phyloP scores from a whole-genome alignment of 2,113 vertebrate species.

The Chroicocephalus ridibundus region DNA sequence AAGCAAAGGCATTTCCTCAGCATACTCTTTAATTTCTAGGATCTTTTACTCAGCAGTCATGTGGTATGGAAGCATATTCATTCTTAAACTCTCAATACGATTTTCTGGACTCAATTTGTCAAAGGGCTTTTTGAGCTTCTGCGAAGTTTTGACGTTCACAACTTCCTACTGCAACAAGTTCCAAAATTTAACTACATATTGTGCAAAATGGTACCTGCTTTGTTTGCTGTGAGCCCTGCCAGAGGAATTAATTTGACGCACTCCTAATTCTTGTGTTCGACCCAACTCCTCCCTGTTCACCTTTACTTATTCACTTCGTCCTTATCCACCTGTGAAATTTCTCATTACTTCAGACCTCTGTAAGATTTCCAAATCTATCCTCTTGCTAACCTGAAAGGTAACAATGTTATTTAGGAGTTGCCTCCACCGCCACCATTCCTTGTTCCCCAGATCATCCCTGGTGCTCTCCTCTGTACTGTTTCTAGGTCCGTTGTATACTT shows the following conservation, averaged over 20 bases:
- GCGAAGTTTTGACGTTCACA: neutral
- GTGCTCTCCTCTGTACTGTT: neutral
- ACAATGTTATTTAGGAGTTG: accelerated
- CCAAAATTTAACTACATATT: neutral
- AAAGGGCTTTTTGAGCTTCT: neutral
- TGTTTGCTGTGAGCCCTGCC: neutral
- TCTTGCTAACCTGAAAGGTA: neutral
- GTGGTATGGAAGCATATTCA: neutral
- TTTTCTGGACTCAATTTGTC: neutral
- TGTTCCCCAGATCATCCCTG: neutral
- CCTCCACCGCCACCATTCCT: neutral
- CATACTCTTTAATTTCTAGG: neutral
- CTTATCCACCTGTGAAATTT: neutral
- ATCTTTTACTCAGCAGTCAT: neutral
- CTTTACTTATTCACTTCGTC: neutral
- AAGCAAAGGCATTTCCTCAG: neutral
- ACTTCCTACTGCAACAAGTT: neutral
- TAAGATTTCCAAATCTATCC: neutral
- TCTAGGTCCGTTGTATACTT: neutral
- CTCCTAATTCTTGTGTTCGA: neutral
- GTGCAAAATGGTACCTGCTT: neutral
- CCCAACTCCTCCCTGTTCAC: neutral
- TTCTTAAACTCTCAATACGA: neutral
- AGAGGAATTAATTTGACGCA: neutral
- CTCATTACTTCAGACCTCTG: neutral